Conservation (phyloP, 2,113 vertebrate species). For the Tretioscincus oriximinensis region DNA sequence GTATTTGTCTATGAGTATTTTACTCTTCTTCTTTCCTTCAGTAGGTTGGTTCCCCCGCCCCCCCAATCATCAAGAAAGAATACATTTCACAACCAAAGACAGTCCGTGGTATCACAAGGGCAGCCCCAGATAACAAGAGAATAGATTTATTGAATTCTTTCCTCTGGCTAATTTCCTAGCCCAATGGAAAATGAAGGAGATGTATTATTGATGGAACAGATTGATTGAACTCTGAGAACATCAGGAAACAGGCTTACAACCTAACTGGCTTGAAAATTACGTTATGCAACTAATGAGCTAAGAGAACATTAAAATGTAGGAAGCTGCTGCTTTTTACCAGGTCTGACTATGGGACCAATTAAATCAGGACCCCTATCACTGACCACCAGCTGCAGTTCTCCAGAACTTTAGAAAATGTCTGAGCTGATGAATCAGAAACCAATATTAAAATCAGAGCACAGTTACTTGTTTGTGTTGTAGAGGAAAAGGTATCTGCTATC, state of each 20-base stretch:
- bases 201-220: not conserved
- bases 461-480: no score
- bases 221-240: not conserved
- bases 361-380: no score
- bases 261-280: not conserved
- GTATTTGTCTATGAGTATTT: conserved; percentile 12
- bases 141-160: not conserved
- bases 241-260: not conserved
- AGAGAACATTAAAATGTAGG: not conserved
- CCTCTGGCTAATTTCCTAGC: not conserved
- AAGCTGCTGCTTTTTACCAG: not conserved
- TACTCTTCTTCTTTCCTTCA: conserved; percentile 6
- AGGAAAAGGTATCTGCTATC: no score
- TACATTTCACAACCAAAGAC: not conserved
- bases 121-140: not conserved
- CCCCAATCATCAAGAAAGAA: not conserved
- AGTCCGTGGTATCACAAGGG: not conserved
- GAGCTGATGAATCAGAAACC: no score
- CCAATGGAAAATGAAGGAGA: conserved; percentile 8
- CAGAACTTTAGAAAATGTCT: no score
- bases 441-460: no score
- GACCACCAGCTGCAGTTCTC: no score
- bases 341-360: no score
- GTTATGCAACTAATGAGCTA: not conserved
- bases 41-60: conserved; percentile 20